Conservation (phyloP, 1,140 invertebrate genomes). For the Calycopis cecrops region DNA sequence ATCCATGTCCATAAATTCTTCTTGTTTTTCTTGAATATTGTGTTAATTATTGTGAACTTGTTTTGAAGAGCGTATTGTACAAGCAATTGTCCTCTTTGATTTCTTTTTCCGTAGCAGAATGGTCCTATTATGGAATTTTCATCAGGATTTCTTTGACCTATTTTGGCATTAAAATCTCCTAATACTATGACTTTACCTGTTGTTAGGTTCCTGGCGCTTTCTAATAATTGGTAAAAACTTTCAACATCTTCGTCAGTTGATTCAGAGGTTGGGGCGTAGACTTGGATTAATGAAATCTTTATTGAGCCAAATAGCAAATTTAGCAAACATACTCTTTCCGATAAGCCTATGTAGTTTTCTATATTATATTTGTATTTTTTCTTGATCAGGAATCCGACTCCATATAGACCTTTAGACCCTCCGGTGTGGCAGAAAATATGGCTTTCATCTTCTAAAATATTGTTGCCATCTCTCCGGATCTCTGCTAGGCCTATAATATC, state of each 20-base stretch:
- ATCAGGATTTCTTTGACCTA: constrained; percentile 23
- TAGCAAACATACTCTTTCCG: not conserved
- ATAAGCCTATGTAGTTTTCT: not conserved
- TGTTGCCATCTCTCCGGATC: not conserved
- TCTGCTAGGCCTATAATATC: not conserved
- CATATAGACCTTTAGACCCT: not conserved
- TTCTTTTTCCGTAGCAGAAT: constrained; percentile 24
- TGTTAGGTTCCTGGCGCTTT: not conserved
- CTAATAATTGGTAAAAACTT: not conserved
- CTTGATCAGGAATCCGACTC: not conserved
- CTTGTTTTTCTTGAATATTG: constrained; percentile 30
- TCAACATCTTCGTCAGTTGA: not conserved
- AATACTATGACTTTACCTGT: constrained; percentile 13
- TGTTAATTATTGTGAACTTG: constrained; percentile 31
- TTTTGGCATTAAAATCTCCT: constrained; percentile 25
- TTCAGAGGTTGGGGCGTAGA: not conserved
- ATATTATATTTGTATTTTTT: not conserved
- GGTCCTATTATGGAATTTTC: constrained; percentile 22
- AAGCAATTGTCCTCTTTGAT: constrained; percentile 26
- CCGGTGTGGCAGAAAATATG: not conserved
- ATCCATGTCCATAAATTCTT: constrained; percentile 33
- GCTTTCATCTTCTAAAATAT: not conserved
- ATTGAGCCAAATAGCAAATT: not conserved
- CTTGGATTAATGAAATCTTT: not conserved
- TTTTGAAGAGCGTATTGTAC: constrained; percentile 25